Base-by-base conservation (phyloP, 2,888 invertebrate species). In the Listrodromus nycthemerus region DNA sequence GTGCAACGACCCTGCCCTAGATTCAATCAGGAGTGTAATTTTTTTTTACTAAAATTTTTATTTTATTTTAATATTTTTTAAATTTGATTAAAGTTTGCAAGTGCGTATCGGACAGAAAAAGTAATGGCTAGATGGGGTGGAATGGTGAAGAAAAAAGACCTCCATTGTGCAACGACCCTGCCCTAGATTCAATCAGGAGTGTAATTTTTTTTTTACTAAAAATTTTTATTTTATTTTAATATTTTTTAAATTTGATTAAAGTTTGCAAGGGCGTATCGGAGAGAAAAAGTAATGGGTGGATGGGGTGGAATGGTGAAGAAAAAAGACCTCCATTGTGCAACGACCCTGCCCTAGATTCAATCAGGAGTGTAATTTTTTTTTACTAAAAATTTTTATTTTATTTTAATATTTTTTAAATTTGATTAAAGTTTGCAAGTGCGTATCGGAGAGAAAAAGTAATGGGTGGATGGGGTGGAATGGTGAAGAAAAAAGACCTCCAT, bases 401-500 rank as follows among this genome's bases (percentile, higher is more conserved):
- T 16, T 48, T 48, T 16, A n/a, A n/a, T n/a, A n/a, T n/a, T 50
- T 69, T 24, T 52, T 33, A 4, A 30, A n/a, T n/a, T n/a, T n/a
- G n/a, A n/a, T n/a, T n/a, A n/a, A n/a, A n/a, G n/a, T n/a, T n/a
- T 45, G 8, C 30, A 13, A 41, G 16, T 73, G 41, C 58, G 61
- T 73, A 24, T 27, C n/a, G 19, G 45, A 7, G 71, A 58, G 71
- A 71, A 71, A 71, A 41, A n/a, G 63, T 65, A 30, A 50, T 63
- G 41, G 10, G 19, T 13, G 19, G 50, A 63, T n/a, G 70, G 24
- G 55, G 67, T 70, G 24, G 52, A 6, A 48, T 50, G 61, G 61
- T n/a, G n/a, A n/a, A n/a, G 30, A 61, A 73, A 73, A 55, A 74
- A 45, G 69, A 24, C 19, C 24, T 70, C 30, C 50, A 80, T 76